Base-by-base conservation (phyloP, 2,797 vertebrate species). In the Karalla daura region DNA sequence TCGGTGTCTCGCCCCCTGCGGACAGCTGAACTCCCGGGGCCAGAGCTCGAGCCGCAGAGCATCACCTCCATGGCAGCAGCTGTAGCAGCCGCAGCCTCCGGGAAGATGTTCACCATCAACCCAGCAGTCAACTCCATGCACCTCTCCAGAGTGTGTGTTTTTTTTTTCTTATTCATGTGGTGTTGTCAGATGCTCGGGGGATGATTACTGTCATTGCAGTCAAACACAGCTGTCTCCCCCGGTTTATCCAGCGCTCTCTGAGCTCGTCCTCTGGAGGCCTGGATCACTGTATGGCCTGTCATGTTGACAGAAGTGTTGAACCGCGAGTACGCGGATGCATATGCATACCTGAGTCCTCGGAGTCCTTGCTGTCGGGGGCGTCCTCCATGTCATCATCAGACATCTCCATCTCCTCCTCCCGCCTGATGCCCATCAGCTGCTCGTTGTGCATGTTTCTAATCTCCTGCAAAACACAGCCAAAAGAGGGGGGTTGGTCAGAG, bases 391-490 rank as follows among this genome's bases (percentile, higher is more conserved):
- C 97, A 17, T 98, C 96, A 15, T 99, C 97, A 15, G 97, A 99
- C 97, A 99, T 98, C 81, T 98, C 97, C 97, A 99, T 98, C 86
- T 98, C 96, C 63, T 98, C 96, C 88, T 99, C 97, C 68, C 96
- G 89, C 21, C 97, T 95, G 89, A 98, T 98, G 73, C 95, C 96
- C 97, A 99, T 98, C 80, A 99, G 92, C 86, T 98, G 96, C 85
- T 98, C 97, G 1, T 95, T 99, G 86, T 99, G 96, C 90, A 97
- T 95, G 91, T 98, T 98, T 76, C 96, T 94, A 49, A 99, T 96
- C 89, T 99, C 97, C 97, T 98, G 92, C n/a, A 85, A 91, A 66
- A 78, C 71, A 84, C n/a, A 78, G 50, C 0, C 7, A 43, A 37
- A 24, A 21, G 27, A 61, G 5, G 23, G 28, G 27, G 1, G 12